These are phyloP conservation scores for Acipenser transmontanus DNA, from an alignment of 2,797 vertebrate species.

Conservation along the genomic window DNA sequence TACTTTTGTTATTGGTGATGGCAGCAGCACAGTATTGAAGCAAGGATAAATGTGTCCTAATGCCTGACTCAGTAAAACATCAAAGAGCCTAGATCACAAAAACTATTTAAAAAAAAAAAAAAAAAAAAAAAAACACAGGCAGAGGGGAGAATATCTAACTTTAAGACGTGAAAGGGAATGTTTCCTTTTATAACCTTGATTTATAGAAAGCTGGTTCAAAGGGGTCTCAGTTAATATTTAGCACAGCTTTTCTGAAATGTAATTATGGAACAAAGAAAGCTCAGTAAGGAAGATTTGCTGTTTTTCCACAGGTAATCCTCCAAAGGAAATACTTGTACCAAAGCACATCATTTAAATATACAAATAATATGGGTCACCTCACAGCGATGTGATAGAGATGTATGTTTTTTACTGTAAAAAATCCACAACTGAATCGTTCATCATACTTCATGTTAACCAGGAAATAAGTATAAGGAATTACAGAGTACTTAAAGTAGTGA, in stretches of 20 bases:
- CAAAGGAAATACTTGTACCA: conserved; percentile 32
- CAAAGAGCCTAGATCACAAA: conserved; percentile 41
- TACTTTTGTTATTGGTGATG: conserved; percentile 68
- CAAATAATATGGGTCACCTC: conserved; percentile 34
- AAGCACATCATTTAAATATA: conserved; percentile 50
- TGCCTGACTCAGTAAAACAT: conserved; percentile 48
- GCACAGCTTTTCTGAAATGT: conserved; percentile 49
- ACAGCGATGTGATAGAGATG: background rate
- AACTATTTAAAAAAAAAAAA: conserved; percentile 27
- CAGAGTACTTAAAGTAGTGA: too few species aligned
- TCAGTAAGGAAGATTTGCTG: conserved; percentile 46
- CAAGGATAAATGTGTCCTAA: conserved; percentile 37
- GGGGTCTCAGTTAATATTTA: conserved; percentile 61
- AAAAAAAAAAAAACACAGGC: background rate
- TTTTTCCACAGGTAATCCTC: conserved; percentile 53
- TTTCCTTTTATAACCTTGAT: conserved; percentile 49
- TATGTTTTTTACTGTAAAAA: too few species aligned
- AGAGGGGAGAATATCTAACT: conserved; percentile 31
- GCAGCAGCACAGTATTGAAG: conserved; percentile 46
- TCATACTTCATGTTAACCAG: too few species aligned
- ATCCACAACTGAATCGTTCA: too few species aligned
- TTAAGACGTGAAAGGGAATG: conserved; percentile 33
- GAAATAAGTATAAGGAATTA: too few species aligned
- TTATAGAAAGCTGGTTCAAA: conserved; percentile 54
- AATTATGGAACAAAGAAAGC: conserved; percentile 58